Conservation (phyloP, 2,113 vertebrate species). For the Nothocercus nigrocapillus region DNA sequence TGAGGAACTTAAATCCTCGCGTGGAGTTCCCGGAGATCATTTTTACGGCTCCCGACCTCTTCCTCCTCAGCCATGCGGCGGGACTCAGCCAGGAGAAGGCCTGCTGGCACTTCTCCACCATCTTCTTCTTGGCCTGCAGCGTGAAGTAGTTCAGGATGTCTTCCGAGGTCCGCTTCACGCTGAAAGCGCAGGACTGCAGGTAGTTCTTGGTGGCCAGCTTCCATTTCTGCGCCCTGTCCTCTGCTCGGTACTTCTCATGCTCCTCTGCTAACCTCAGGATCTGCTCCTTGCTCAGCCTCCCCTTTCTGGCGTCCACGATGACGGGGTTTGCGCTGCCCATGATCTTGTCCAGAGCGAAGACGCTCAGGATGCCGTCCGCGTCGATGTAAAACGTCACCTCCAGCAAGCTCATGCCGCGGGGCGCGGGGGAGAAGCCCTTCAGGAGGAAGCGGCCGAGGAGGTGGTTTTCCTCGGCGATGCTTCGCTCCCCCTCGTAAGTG, state of each 20-base stretch:
- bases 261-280: neutral
- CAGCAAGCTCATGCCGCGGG: constrained; percentile 9
- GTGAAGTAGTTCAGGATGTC: neutral
- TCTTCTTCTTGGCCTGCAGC: neutral
- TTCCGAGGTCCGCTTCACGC: neutral
- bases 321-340: constrained; percentile 15
- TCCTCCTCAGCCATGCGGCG: neutral
- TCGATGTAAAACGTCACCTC: constrained; percentile 40
- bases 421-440: neutral
- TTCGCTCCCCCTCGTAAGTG: neutral
- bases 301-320: constrained; percentile 1
- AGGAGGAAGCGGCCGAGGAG: constrained; percentile 31
- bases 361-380: constrained; percentile 38
- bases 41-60: neutral
- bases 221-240: neutral
- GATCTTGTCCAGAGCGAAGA: constrained; percentile 36
- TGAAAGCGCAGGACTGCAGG: neutral
- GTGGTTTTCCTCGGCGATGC: constrained; percentile 30
- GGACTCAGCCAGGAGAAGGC: neutral
- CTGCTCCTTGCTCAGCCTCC: neutral
- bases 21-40: neutral
- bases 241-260: neutral
- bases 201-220: neutral
- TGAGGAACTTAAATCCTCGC: neutral
- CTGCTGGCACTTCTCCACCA: neutral